These are phyloP conservation scores for Drosophila saltans DNA, from an alignment of 1,140 invertebrate species.

Conservation along the genomic window DNA sequence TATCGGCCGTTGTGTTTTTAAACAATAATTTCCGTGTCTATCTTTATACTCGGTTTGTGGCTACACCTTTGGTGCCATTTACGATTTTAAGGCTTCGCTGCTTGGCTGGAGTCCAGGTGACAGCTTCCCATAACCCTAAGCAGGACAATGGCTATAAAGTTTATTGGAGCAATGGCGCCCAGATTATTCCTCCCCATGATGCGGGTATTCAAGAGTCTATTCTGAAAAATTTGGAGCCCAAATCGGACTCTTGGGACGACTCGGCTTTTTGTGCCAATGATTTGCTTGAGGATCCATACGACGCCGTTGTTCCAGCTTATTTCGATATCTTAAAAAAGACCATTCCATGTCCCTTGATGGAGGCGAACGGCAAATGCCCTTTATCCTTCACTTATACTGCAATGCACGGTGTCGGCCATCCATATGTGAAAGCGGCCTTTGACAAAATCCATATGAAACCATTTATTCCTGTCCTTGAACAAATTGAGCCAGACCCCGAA, in stretches of 20 bases:
- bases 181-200: conserved; percentile 97
- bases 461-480: conserved; percentile 91
- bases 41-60: conserved; percentile 91
- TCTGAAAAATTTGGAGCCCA: conserved; percentile 87
- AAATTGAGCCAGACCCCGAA: conserved; percentile 96
- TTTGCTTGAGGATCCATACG: conserved; percentile 49
- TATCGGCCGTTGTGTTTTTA: conserved; percentile 94
- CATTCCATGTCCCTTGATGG: conserved; percentile 36
- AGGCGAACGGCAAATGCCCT: conserved; percentile 56
- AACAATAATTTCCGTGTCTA: conserved; percentile 91
- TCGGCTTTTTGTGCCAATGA: conserved; percentile 25
- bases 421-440: conserved; percentile 91
- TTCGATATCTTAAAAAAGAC: conserved; percentile 27
- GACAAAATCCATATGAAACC: conserved; percentile 89
- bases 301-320: conserved; percentile 46
- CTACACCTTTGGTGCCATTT: conserved; percentile 97
- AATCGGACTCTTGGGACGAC: conserved; percentile 62
- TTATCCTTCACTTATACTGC: conserved; percentile 89
- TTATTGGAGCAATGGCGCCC: conserved; percentile 97
- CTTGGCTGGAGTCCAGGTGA: conserved; percentile 96
- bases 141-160: conserved; percentile 99
- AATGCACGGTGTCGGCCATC: conserved; percentile 98
- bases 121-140: conserved; percentile 99
- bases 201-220: conserved; percentile 93
- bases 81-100: conserved; percentile 88